A percentile compares a stretch with the other conserved stretches of the same genome.
These are phyloP conservation scores for Gari tellinella DNA, from an alignment of 2,888 invertebrate species.

Conservation along the genomic window DNA sequence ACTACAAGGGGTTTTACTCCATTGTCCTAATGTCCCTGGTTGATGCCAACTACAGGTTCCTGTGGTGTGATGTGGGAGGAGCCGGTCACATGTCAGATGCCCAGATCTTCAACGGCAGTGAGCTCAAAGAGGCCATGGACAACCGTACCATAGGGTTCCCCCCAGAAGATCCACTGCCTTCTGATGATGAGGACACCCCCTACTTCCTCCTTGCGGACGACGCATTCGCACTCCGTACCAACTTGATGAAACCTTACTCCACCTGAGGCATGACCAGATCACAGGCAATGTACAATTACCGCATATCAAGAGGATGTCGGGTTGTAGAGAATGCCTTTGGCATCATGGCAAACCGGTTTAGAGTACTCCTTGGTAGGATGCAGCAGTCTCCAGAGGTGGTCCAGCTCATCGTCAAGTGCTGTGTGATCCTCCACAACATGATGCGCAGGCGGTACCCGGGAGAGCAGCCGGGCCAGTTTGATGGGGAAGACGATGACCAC, in stretches of 20 bases:
- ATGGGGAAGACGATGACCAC: slow-evolving; percentile 8
- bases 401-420: slow-evolving; percentile 16
- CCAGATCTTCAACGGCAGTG: too few species aligned
- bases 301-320: slow-evolving; percentile 55
- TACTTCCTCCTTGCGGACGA: neutral
- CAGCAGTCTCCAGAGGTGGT: too few species aligned
- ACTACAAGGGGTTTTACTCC: too few species aligned
- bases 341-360: slow-evolving; percentile 59
- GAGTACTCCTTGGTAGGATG: too few species aligned
- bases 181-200: neutral
- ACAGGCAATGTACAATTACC: too few species aligned
- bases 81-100: too few species aligned
- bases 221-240: neutral
- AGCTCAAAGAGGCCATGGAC: too few species aligned
- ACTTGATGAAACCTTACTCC: too few species aligned
- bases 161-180: slow-evolving; percentile 1
- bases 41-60: too few species aligned
- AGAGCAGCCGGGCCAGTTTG: too few species aligned
- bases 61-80: too few species aligned
- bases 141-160: neutral
- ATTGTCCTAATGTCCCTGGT: too few species aligned
- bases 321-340: slow-evolving; percentile 65
- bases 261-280: slow-evolving; percentile 36
- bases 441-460: slow-evolving; percentile 36
- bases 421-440: slow-evolving; percentile 48